Evolutionary conservation across 2,888 invertebrate species (phyloP).

Genomic region (Incurvaria masculella): DNA sequence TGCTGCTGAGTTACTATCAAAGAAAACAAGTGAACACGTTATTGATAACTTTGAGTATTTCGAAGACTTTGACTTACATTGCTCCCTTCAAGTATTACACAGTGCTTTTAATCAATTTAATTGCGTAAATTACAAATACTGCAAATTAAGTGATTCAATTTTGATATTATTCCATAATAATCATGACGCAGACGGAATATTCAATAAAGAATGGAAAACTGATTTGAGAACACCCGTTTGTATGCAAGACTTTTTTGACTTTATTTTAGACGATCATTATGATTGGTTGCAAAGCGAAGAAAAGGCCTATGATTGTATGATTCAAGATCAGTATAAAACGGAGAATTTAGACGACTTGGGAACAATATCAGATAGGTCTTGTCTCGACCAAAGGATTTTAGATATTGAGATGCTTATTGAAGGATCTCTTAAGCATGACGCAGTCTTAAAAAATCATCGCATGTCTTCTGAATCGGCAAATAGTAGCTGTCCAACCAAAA

Average conservation of each 20-base stretch:
- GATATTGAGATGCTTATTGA: slow-evolving; percentile 38
- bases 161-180: slow-evolving; percentile 45
- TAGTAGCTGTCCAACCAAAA: no score
- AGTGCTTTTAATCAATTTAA: slow-evolving; percentile 40
- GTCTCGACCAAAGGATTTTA: slow-evolving; percentile 31
- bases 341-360: slow-evolving; percentile 25
- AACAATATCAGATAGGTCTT: slow-evolving; percentile 25
- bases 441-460: no score
- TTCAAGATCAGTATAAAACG: slow-evolving; percentile 24
- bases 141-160: slow-evolving; percentile 40
- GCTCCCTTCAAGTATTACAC: slow-evolving; percentile 33
- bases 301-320: slow-evolving; percentile 29
- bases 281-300: slow-evolving; percentile 48
- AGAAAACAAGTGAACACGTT: slow-evolving; percentile 29
- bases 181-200: slow-evolving; percentile 35
- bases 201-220: slow-evolving; percentile 42
- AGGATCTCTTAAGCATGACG: slow-evolving; percentile 41
- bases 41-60: slow-evolving; percentile 43
- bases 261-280: slow-evolving; percentile 44
- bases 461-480: no score
- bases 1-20: slow-evolving; percentile 36
- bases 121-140: slow-evolving; percentile 46
- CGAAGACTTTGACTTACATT: slow-evolving; percentile 35
- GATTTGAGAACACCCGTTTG: slow-evolving; percentile 49
- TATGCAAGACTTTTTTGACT: slow-evolving; percentile 54